Evolutionary conservation across 2,797 vertebrate species (phyloP), one percentile per base, ranked within the genome.

Genomic region (Girardinus metallicus): DNA sequence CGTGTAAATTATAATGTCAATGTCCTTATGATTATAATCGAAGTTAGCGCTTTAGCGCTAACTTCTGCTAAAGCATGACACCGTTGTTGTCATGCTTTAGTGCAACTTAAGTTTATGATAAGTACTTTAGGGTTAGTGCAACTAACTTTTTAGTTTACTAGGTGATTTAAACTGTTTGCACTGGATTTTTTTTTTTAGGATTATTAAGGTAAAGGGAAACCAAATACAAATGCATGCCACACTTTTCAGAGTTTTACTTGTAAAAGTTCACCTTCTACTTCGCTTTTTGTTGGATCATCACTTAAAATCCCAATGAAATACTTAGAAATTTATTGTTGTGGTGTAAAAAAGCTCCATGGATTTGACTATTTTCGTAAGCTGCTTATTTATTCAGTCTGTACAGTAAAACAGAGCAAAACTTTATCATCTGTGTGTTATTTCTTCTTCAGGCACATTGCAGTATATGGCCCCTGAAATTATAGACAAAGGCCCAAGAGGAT

Each of bases 401-500:
- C 29, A 57, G 5, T 39, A 13, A 57, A n/a, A 4, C 12, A 23
- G 26, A 46, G 43, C 6, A 29, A 43, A n/a, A 7, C 11, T 44
- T 13, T 31, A 13, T 51, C 31, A n/a, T 39, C 18, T 64, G 16
- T 73, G 9, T 51, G 5, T 43, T 53, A 83, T 94, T 53, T 66
- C 84, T 94, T 85, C 81, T 90, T 78, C 92, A 99, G 98, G 98
- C 83, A 99, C 98, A 2, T 96, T 99, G 80, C 98, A 99, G 92
- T 99, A 99, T 79, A 99, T 99, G 98, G 98, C 98, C 80, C 98
- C 98, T 39, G 98, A 99, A 93, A 99, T 99, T 83, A 99, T 99
- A 84, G 98, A 99, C 93, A 98, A 99, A 92, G 98, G 98, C 60
- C 98, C 98, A 0, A 95, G 98, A 68, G 98, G 98, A 77, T 99